phyloP scores from a whole-genome alignment of 2,797 vertebrate species.

The Etheostoma nigrum region DNA sequence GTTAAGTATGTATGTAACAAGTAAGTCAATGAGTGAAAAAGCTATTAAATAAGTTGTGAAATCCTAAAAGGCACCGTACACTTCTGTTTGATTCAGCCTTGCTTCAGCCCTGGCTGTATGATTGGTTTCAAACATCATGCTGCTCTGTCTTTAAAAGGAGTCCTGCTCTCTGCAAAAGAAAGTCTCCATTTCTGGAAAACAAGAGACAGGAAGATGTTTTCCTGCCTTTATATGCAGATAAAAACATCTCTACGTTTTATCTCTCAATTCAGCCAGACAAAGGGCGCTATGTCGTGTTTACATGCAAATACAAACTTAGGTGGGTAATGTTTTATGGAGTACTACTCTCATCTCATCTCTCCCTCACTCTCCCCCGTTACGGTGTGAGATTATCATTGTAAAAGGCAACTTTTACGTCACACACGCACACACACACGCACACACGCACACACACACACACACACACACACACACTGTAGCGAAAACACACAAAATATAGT shows the following conservation, averaged over 20 bases:
- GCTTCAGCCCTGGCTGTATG: not conserved
- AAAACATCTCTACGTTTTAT: not conserved
- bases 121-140: not conserved
- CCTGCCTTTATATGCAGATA: not conserved
- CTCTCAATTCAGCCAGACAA: conserved; percentile 1
- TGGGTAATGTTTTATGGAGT: conserved; percentile 35
- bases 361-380: conserved; percentile 39
- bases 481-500: not conserved
- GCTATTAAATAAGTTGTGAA: not conserved
- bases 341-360: conserved; percentile 26
- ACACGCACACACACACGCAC: conserved; percentile 3
- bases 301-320: conserved; percentile 45
- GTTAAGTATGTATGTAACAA: too few relatives aligned
- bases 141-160: not conserved
- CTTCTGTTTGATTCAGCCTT: not conserved
- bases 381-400: conserved; percentile 53
- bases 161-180: not conserved
- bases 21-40: too few relatives aligned
- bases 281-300: not conserved
- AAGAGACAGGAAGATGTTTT: not conserved
- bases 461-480: not conserved
- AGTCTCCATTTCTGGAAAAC: conserved; percentile 16
- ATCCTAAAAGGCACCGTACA: too few relatives aligned
- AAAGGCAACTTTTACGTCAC: conserved; percentile 52
- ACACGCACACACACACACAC: too few relatives aligned